Base-by-base conservation (phyloP, 1,140 invertebrate species). In the Trachymyrmex cornetzi region DNA sequence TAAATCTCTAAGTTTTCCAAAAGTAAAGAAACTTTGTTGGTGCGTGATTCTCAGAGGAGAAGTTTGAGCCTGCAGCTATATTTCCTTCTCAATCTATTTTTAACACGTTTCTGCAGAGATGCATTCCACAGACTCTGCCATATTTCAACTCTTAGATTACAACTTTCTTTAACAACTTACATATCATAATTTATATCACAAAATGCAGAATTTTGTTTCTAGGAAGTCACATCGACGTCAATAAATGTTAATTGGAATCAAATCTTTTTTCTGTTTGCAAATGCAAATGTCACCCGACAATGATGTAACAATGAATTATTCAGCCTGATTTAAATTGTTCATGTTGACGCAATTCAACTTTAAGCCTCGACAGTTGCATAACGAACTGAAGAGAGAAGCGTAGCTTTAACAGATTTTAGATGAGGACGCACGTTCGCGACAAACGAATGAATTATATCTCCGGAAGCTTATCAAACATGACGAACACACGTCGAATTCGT, bases 401-500 rank as follows among this genome's bases (percentile, higher is more conserved):
- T 9, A 16, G 34, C 50, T 59, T 57, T 72, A 82, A 74, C 55
- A 48, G 71, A 84, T 84, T 84, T 61, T 11, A 71, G 66, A 84
- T 74, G 66, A 44, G 34, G 14, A 59, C 69, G 80, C 80, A 74
- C 67, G 67, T 82, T 11, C 34, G 30, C 24, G 69, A 74, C 69
- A 53, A 38, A 19, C 34, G 67, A 61, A 34, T 84, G 55, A 84
- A 84, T 84, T 74, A 75, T 74, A 84, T 61, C 67, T 50, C 38
- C 64, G 55, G 34, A 24, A 61, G 80, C 55, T 74, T 61, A 75
- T 84, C 69, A 75, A 74, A 74, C 55, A 19, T 72, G 80, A 84
- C 38, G 69, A 48, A 69, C 57, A n/a, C 27, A 79, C 88, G 74
- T 90, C 67, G 69, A 82, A 87, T 67, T 63, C 66, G 59, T 72